A percentile compares a stretch with the other conserved stretches of the same genome.
These are phyloP conservation scores for Cryptocephalus primarius DNA, from an alignment of 2,888 invertebrate genomes.

Conservation along the genomic window DNA sequence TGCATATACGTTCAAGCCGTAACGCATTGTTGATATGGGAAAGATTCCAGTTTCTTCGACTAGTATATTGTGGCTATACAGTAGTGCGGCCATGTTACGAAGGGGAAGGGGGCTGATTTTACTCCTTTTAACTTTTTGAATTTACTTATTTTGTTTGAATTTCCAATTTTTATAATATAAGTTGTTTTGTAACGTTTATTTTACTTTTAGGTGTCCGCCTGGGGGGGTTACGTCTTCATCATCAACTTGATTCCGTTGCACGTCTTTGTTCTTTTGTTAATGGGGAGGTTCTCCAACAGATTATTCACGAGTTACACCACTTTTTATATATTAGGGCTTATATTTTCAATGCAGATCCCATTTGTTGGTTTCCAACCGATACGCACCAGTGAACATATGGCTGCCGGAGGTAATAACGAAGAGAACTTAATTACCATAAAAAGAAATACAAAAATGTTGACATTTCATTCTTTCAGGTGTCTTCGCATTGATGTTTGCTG, in stretches of 20 bases:
- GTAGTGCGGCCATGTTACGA: too few species aligned
- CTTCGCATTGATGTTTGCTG: slow-evolving; percentile 85
- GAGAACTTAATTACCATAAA: not conserved
- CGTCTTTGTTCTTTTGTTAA: slow-evolving; percentile 85
- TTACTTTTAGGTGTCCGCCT: slow-evolving; percentile 76
- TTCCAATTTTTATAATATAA: too few species aligned
- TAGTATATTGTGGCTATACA: too few species aligned
- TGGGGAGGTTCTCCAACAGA: slow-evolving; percentile 90
- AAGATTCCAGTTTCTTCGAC: too few species aligned
- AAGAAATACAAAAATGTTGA: not conserved
- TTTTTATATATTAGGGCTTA: slow-evolving; percentile 90
- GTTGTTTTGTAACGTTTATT: not conserved
- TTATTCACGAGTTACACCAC: slow-evolving; percentile 92
- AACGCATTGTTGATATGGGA: too few species aligned
- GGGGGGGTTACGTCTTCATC: slow-evolving; percentile 99
- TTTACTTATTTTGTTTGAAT: too few species aligned
- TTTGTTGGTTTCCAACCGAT: slow-evolving; percentile 98
- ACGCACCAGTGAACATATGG: slow-evolving; percentile 98
- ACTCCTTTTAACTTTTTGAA: too few species aligned
- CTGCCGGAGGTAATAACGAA: slow-evolving; percentile 64
- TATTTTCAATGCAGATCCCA: slow-evolving; percentile 96
- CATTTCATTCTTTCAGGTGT: slow-evolving; percentile 56
- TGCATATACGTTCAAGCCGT: too few species aligned
- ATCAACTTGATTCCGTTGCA: slow-evolving; percentile 98
- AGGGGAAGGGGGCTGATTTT: too few species aligned